Evolutionary conservation across 2,113 vertebrate species (phyloP), one percentile per base, ranked within the genome.

Genomic region (Natator depressus): DNA sequence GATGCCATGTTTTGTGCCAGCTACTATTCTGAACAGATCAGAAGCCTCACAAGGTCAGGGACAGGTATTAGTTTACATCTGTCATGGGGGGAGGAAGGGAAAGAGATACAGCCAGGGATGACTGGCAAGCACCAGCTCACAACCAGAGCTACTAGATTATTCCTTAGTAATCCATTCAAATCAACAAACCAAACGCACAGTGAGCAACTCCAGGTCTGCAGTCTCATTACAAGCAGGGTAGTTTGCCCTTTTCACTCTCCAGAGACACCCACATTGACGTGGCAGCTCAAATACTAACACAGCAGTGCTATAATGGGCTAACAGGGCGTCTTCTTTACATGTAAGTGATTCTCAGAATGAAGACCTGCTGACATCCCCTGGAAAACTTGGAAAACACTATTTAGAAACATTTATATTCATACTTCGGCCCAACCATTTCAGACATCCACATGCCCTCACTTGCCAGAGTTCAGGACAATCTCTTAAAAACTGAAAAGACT

Each of bases 261-360:
- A 27, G 22, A 16, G 54, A 82, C 25, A 38, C 10, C 59, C 20
- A 5, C 25, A 17, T 49, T 54, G 22, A 76, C 19, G 42, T 1
- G 1, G 38, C 9, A 25, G 54, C 47, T 59, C 3, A 5, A 87
- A 53, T 0, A 6, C 1, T 54, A 1, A 1, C 22, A 59, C 6
- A 31, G 47, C 59, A 11, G 10, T 0, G 59, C 1, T 5, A 0
- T 1, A 0, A 25, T 2, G 0, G 35, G 51, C n/a, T 31, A 9
- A 55, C 65, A 53, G 42, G 49, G 25, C 8, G 0, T 1, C 65
- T 3, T 46, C 42, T 5, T 9, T 0, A 0, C 6, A 10, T 5
- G 4, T 0, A 1, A 24, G 47, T 2, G 1, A 38, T 46, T 38
- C 2, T 78, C 22, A 5, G 78, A 51, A 50, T 42, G 1, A 1